phyloP scores from a whole-genome alignment of 2,888 invertebrate species.

The Tetropium fuscum region DNA sequence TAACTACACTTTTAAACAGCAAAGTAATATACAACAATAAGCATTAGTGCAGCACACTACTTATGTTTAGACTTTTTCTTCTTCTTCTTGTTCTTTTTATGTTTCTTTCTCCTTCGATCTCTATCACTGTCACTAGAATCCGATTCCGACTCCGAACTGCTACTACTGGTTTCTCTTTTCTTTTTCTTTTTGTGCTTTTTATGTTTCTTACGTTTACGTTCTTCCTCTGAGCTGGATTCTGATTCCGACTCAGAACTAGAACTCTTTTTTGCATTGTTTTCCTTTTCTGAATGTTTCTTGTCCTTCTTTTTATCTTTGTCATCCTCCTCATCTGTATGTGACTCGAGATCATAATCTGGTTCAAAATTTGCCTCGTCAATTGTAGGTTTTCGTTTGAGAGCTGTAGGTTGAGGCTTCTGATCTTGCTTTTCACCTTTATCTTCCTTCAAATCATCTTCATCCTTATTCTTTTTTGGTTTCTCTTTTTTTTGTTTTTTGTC shows the following conservation, averaged over 20 bases:
- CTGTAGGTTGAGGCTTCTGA: slow-evolving; percentile 60
- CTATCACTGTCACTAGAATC: slow-evolving; percentile 74
- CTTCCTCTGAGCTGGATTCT: slow-evolving; percentile 60
- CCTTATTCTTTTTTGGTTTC: slow-evolving; percentile 56
- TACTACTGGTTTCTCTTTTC: slow-evolving; percentile 71
- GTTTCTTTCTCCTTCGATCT: slow-evolving; percentile 77
- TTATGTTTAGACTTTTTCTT: slow-evolving; percentile 78
- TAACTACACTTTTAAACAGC: slow-evolving; percentile 11
- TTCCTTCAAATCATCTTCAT: slow-evolving; percentile 52
- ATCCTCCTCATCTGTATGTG: slow-evolving; percentile 71
- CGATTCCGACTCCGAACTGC: slow-evolving; percentile 75
- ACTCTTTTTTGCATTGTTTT: slow-evolving; percentile 54
- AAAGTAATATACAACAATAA: slow-evolving; percentile 16
- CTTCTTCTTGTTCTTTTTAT: slow-evolving; percentile 79
- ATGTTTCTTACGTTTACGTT: slow-evolving; percentile 60
- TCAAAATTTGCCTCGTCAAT: slow-evolving; percentile 81
- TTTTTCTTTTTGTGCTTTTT: slow-evolving; percentile 69
- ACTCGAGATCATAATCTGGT: slow-evolving; percentile 80
- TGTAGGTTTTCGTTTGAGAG: slow-evolving; percentile 72
- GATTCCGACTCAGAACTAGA: slow-evolving; percentile 63
- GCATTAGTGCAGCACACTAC: slow-evolving; percentile 48
- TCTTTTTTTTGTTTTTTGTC: slow-evolving; percentile 68
- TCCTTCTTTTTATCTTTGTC: slow-evolving; percentile 60
- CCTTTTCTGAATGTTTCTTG: slow-evolving; percentile 61
- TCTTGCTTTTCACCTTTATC: slow-evolving; percentile 59